Evolutionary conservation across 2,888 invertebrate species (phyloP).

Genomic region (Mactromeris polynyma): DNA sequence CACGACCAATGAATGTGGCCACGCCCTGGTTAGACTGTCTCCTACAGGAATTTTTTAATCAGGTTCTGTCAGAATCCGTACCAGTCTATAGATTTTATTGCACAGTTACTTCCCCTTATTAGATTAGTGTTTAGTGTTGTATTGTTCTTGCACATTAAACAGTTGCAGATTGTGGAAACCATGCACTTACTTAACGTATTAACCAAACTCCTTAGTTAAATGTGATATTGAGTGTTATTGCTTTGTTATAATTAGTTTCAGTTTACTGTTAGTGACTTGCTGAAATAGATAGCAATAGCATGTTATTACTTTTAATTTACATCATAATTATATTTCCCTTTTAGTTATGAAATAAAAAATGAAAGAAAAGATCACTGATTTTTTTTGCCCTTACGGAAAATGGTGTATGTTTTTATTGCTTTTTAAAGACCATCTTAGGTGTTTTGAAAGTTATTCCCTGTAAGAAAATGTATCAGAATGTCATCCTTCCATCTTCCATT

Average conservation of each 20-base stretch:
- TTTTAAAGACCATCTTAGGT: too few relatives aligned
- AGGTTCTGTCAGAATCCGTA: slow-evolving; percentile 75
- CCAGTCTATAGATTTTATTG: slow-evolving; percentile 23
- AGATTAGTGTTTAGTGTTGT: slow-evolving; percentile 13
- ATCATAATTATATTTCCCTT: background rate
- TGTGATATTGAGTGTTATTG: background rate
- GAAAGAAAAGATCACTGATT: too few relatives aligned
- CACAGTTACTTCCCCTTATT: slow-evolving; percentile 10
- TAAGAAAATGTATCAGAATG: too few relatives aligned
- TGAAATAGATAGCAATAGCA: background rate
- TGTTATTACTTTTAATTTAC: background rate
- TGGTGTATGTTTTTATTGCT: too few relatives aligned
- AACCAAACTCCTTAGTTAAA: background rate
- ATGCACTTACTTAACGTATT: background rate
- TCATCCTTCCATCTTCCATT: too few relatives aligned
- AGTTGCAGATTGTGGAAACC: background rate
- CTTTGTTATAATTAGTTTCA: background rate
- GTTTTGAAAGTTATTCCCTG: too few relatives aligned
- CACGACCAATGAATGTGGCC: slow-evolving; percentile 93
- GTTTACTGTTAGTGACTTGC: background rate
- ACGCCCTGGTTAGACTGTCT: slow-evolving; percentile 94
- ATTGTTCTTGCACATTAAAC: background rate
- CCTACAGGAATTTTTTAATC: slow-evolving; percentile 89
- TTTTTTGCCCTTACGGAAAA: too few relatives aligned
- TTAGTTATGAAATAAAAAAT: too few relatives aligned